A percentile compares a stretch with the other conserved stretches of the same genome.
These are phyloP conservation scores for Hypsibius dujardini DNA, from an alignment of 1,140 invertebrate species.

Conservation along the genomic window DNA sequence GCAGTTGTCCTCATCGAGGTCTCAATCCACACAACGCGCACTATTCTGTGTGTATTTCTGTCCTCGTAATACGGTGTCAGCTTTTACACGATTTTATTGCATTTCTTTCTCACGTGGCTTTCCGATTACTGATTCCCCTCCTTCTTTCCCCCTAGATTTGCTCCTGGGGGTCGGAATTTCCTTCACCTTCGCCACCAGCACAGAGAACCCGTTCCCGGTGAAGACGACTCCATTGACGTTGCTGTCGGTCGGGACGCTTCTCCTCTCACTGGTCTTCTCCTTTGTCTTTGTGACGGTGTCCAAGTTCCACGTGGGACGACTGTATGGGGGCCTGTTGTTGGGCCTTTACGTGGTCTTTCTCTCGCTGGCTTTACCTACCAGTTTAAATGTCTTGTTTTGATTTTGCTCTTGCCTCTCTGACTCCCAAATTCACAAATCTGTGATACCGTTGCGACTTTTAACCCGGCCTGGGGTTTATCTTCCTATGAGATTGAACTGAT, in stretches of 20 bases:
- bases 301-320: conserved; percentile 32
- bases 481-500: too few relatives aligned
- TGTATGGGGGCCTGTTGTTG: conserved; percentile 33
- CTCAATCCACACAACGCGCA: conserved; percentile 18
- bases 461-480: too few relatives aligned
- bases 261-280: conserved; percentile 33
- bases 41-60: conserved; percentile 16
- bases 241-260: conserved; percentile 33
- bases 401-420: not conserved
- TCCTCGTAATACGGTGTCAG: conserved; percentile 20
- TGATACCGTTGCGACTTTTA: too few relatives aligned
- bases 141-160: conserved; percentile 32
- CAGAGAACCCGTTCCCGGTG: conserved; percentile 30
- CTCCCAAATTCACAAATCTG: too few relatives aligned
- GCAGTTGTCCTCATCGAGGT: not conserved
- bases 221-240: conserved; percentile 31
- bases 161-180: conserved; percentile 41
- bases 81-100: not conserved
- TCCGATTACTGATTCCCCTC: conserved; percentile 22
- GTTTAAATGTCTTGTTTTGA: not conserved
- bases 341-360: conserved; percentile 35
- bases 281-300: conserved; percentile 29
- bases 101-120: not conserved
- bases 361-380: conserved; percentile 27
- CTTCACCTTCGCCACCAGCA: conserved; percentile 33